Evolutionary conservation across 2,113 vertebrate genomes (phyloP), one percentile per base, ranked within the genome.

Genomic region (Leptobrachium leishanense): DNA sequence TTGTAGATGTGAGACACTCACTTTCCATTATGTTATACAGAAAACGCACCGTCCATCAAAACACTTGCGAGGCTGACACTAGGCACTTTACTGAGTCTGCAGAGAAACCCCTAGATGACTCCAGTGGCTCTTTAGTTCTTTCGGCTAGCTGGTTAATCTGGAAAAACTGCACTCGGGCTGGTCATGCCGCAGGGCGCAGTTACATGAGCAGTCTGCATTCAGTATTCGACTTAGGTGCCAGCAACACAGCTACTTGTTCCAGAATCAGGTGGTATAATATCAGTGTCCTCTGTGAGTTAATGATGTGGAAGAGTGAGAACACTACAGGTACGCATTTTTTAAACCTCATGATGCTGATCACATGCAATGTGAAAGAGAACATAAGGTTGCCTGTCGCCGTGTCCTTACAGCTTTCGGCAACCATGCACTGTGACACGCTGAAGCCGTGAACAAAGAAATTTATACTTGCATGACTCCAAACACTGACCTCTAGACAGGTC

Each of bases 161-260:
- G 39, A 20, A 63, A 72, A 43, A 50, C n/a, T 50, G 68, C 44
- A 72, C 50, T 76, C 11, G 41, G 46, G 46, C 68, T 43, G 42
- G 9, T 39, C 20, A 59, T 74, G 71, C 53, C 72, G 59, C 77
- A 68, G 63, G 77, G 77, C 71, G 73, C n/a, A 79, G 55, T 72
- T 44, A 79, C 50, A 15, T 67, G 70, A 79, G 53, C 71, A 67
- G 70, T 73, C 63, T 13, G 41, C 63, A 79, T 42, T 42, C 42
- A 12, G 42, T 5, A 68, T 43, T 43, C 41, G 41, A 72, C 70
- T 74, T 70, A 79, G 63, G 77, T 79, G 62, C 77, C 72, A 41
- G 70, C 20, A 68, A n/a, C 50, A 72, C 70, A 55, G 43, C 5
- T 53, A 71, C 43, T 64, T 65, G 76, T 71, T 68, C 57, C 41